Base-by-base conservation (phyloP, 2,797 vertebrate species). In the Aplochiton taeniatus region DNA sequence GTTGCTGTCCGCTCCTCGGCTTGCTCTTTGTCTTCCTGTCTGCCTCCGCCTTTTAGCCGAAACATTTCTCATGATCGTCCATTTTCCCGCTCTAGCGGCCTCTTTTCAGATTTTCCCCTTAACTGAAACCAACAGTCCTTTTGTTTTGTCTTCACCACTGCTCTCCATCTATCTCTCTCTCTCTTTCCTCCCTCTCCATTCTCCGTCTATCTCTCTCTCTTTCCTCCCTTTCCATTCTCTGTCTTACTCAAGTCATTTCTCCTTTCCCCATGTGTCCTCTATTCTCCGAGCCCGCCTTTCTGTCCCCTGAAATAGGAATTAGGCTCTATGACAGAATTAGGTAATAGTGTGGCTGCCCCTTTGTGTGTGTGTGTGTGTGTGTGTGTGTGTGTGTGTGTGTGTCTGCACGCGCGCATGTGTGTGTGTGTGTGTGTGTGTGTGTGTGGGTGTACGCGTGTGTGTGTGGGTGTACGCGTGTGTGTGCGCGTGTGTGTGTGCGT, bases 291-390 rank as follows among this genome's bases (percentile, higher is more conserved):
- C 8, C 17, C 49, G n/a, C 17, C 14, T 16, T 17, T 51, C 12
- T 12, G 10, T 4, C 31, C 5, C n/a, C 31, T 31, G 31, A 31
- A 31, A 31, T 31, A 31, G 31, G 31, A 31, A 31, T 31, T 31
- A n/a, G 31, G 31, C 31, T 31, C 6, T 31, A 18, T 9, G 8
- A 8, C 56, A 61, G 63, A 73, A 77, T 68, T 65, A 68, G 77
- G 65, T 73, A 59, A 76, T 55, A 47, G 68, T 67, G 43, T 72
- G 41, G 66, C 66, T 79, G 71, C 61, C 20, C 57, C 45, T 72
- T 65, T 68, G 67, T 75, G 9, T 50, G 56, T 66, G 48, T 45
- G 48, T 51, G 46, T 58, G 56, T 57, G 53, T 47, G 53, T 65
- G 54, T 65, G 54, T 58, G 13, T 49, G 18, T 66, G 31, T 45